These are phyloP conservation scores for Eulemur mongoz DNA, from an alignment of 2,797 vertebrate genomes.

Conservation along the genomic window DNA sequence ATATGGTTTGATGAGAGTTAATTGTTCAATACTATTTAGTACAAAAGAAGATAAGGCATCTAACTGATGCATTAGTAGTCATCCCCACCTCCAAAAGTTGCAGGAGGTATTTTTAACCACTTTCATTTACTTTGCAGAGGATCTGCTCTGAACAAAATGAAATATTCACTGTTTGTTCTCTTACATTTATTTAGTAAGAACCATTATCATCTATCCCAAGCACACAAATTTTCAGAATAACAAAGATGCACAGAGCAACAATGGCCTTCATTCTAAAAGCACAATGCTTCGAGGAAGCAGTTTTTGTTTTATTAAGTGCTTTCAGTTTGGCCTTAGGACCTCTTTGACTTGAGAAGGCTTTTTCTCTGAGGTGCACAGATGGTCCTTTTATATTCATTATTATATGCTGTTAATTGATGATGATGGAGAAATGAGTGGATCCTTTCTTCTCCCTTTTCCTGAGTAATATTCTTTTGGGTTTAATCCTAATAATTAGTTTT, in stretches of 20 bases:
- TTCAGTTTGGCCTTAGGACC: background rate
- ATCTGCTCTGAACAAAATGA: slow-evolving; percentile 18
- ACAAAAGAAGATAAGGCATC: background rate
- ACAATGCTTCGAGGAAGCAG: background rate
- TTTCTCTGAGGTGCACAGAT: background rate
- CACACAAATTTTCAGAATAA: background rate
- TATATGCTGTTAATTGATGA: background rate
- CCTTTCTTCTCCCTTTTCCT: background rate
- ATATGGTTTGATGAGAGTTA: background rate
- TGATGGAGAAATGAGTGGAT: background rate
- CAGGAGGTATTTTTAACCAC: slow-evolving; percentile 47
- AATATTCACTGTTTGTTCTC: background rate
- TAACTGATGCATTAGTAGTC: slow-evolving; percentile 46
- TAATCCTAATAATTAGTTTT: slow-evolving; percentile 54
- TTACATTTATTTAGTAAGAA: slow-evolving; percentile 43
- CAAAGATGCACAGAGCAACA: background rate
- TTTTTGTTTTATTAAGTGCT: slow-evolving; percentile 19
- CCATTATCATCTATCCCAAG: slow-evolving; percentile 11
- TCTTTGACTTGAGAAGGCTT: background rate
- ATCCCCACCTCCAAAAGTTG: background rate
- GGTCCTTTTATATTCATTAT: background rate
- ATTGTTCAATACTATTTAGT: slow-evolving; percentile 20
- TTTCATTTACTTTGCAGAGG: slow-evolving; percentile 60
- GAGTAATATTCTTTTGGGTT: background rate
- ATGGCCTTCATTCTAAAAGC: background rate